Base-by-base conservation (phyloP, 2,888 invertebrate species). In the Latheticus oryzae region DNA sequence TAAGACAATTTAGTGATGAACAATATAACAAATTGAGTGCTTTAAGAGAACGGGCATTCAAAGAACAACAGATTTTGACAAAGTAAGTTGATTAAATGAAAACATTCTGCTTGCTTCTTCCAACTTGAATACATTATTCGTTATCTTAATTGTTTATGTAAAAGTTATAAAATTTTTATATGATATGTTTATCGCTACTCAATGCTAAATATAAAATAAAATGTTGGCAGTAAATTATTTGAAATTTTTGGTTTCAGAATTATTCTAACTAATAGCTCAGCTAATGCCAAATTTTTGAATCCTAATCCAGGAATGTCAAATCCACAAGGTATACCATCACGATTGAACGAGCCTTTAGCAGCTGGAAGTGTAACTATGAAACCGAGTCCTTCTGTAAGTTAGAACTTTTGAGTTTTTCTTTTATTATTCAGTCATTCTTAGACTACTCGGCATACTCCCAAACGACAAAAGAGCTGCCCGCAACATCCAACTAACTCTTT, bases 21-120 rank as follows among this genome's bases (percentile, higher is more conserved):
- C 88, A 91, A 73, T 90, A 89, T 81, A 85, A 86, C 58, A 82
- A 87, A 65, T 83, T 91, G 67, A 90, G 93, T 73, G 85, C 84
- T 62, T 87, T 86, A 76, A 85, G 85, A 71, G 89, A 89, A 75
- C 85, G 83, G 72, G 87, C 88, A 61, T 87, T 88, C 70, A 85
- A 83, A 69, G 91, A 92, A 77, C 87, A 87, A 74, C 85, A 85
- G 76, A 81, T 84, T 15, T 83, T 87, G 75, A 71, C 66, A 42
- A 68, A 43, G 62, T 68, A 32, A 63, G 64, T n/a, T n/a, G n/a
- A n/a, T n/a, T n/a, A 40, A 4, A 3, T 28, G 13, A 21, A n/a
- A 15, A 2, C 9, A 3, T 11, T 11, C 7, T 8, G 9, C 32
- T n/a, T n/a, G n/a, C n/a, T n/a, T n/a, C n/a, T n/a, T n/a, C n/a